Conservation (phyloP, 1,140 invertebrate species). For the Anastatus disparis region DNA sequence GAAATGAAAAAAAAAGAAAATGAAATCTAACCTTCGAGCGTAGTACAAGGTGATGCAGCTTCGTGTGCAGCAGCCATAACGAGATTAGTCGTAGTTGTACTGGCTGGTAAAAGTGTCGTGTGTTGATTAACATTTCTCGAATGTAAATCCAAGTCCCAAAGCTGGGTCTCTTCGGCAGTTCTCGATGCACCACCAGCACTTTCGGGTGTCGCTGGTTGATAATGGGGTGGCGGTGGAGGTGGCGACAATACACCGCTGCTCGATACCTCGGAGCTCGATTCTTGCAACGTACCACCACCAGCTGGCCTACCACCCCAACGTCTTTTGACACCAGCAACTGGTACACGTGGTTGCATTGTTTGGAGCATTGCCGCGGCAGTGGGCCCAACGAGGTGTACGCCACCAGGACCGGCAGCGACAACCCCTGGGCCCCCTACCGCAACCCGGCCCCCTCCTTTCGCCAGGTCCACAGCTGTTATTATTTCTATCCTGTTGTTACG, state of each 20-base stretch:
- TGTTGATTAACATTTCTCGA: constrained; percentile 36
- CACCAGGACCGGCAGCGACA: neutral
- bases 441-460: constrained; percentile 36
- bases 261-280: constrained; percentile 68
- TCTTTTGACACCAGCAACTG: constrained; percentile 57
- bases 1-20: too few relatives aligned
- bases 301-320: constrained; percentile 58
- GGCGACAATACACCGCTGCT: constrained; percentile 60
- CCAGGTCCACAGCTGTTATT: constrained; percentile 27
- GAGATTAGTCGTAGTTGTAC: neutral
- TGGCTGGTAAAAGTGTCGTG: constrained; percentile 24
- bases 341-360: constrained; percentile 56
- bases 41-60: constrained; percentile 55
- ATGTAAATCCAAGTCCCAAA: constrained; percentile 77
- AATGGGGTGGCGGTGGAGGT: constrained; percentile 46
- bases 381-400: neutral
- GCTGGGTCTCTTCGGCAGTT: constrained; percentile 79
- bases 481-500: constrained; percentile 11
- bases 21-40: constrained; percentile 56
- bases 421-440: constrained; percentile 19
- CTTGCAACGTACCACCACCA: constrained; percentile 52
- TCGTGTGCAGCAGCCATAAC: constrained; percentile 34
- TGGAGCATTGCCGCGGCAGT: constrained; percentile 40
- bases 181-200: constrained; percentile 67
- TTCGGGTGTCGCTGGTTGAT: constrained; percentile 72